Evolutionary conservation across 2,113 vertebrate species (phyloP), one percentile per base, ranked within the genome.

Genomic region (Orcinus orca): DNA sequence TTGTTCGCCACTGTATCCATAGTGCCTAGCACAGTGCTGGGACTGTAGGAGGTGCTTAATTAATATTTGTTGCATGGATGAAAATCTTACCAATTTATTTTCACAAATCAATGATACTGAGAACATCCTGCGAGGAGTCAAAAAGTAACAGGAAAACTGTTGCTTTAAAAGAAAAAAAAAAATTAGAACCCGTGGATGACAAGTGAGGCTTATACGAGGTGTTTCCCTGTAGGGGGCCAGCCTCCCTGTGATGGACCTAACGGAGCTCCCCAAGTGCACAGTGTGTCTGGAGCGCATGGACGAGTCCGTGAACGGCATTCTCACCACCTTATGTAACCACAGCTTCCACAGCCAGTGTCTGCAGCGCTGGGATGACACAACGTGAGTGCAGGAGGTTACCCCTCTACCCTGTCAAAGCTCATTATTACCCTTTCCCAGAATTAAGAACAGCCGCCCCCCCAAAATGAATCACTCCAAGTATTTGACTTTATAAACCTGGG

Each of bases 251-350:
- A 99, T 99, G 99, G 99, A 99, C 96, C 98, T 99, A 97, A 99
- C 99, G 0, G 99, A 99, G 98, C 99, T 99, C 65, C 99, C 99
- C 0, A 99, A 99, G 98, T 99, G 99, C 98, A 99, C 99, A 0
- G 99, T 99, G 98, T 99, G 99, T 97, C 98, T 99, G 98, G 99
- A 99, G 98, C 99, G 99, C 77, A 99, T 99, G 99, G 99, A 99
- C 0, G 99, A 99, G 98, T 99, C 99, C 0, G 99, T 99, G 41
- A 99, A 99, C 3, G 99, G 99, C 76, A 99, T 99, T 94, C 99
- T 99, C 12, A 99, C 99, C 96, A 99, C 99, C 0, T 98, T 99
- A 6, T 99, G 99, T 89, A 99, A 99, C 99, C 99, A 99, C 99
- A 99, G 99, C 98, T 99, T 99, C 95, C 99, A 99, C 96, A 99